Evolutionary conservation across 2,888 invertebrate genomes (phyloP).

Genomic region (Drosophila ezoana): DNA sequence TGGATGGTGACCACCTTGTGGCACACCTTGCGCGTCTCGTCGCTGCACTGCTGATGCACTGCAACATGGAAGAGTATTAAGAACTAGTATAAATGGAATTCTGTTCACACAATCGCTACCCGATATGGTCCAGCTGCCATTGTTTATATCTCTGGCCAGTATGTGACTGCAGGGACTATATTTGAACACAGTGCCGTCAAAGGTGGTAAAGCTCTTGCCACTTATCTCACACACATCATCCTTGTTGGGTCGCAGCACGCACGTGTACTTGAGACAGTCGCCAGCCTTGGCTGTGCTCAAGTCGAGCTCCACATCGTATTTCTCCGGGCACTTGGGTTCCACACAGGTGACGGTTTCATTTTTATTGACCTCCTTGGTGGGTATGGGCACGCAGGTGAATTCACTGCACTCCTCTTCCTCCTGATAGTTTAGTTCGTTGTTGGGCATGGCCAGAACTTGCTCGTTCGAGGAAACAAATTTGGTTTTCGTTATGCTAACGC

Average conservation of each 20-base stretch:
- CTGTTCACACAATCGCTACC: conserved; percentile 84
- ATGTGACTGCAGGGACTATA: conserved; percentile 93
- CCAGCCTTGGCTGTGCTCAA: conserved; percentile 80
- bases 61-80: conserved; percentile 85
- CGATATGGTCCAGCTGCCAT: conserved; percentile 89
- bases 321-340: conserved; percentile 86
- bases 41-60: conserved; percentile 86
- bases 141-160: conserved; percentile 89
- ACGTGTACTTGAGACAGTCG: conserved; percentile 87
- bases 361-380: conserved; percentile 63
- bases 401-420: conserved; percentile 82
- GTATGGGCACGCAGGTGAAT: conserved; percentile 83
- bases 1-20: conserved; percentile 88
- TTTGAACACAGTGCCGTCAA: conserved; percentile 91
- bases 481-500: conserved; percentile 75
- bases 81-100: background rate
- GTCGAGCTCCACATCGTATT: conserved; percentile 87
- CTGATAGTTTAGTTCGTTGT: conserved; percentile 60
- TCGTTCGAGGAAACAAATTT: conserved; percentile 75
- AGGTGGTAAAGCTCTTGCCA: conserved; percentile 91
- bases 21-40: conserved; percentile 86
- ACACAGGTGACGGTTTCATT: conserved; percentile 75
- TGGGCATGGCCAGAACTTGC: conserved; percentile 76
- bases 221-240: conserved; percentile 88
- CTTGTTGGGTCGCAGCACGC: conserved; percentile 88